Evolutionary conservation across 2,888 invertebrate species (phyloP).

Genomic region (Patella depressa): DNA sequence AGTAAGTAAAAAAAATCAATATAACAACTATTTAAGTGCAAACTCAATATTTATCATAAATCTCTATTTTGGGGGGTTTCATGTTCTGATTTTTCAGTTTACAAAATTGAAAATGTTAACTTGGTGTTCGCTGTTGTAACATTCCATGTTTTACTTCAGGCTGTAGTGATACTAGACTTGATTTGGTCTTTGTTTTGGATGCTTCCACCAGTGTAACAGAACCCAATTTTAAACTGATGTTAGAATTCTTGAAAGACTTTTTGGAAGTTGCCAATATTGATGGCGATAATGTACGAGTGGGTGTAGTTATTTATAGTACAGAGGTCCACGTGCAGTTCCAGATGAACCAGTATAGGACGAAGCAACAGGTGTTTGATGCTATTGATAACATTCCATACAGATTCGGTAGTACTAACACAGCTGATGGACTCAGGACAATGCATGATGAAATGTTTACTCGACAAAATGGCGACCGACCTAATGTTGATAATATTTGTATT

Average conservation of each 20-base stretch:
- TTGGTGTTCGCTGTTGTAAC: background rate
- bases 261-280: constrained; percentile 48
- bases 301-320: constrained; percentile 56
- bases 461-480: constrained; percentile 57
- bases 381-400: constrained; percentile 52
- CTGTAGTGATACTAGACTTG: constrained; percentile 44
- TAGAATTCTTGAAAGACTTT: constrained; percentile 42
- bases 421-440: constrained; percentile 58
- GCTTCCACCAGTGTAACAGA: constrained; percentile 45
- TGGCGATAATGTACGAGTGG: constrained; percentile 54
- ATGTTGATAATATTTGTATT: constrained; percentile 54
- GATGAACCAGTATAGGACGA: constrained; percentile 42
- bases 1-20: background rate
- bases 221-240: constrained; percentile 41
- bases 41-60: too few relatives aligned
- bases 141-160: constrained; percentile 24
- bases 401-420: constrained; percentile 64
- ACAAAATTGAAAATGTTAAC: background rate
- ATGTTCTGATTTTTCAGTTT: background rate
- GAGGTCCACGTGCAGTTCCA: constrained; percentile 48
- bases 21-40: too few relatives aligned
- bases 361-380: constrained; percentile 46
- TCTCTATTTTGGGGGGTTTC: background rate
- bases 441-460: constrained; percentile 50
- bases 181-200: constrained; percentile 50